Evolutionary conservation across 2,888 invertebrate genomes (phyloP).

Genomic region (Cyclophora albipunctata): DNA sequence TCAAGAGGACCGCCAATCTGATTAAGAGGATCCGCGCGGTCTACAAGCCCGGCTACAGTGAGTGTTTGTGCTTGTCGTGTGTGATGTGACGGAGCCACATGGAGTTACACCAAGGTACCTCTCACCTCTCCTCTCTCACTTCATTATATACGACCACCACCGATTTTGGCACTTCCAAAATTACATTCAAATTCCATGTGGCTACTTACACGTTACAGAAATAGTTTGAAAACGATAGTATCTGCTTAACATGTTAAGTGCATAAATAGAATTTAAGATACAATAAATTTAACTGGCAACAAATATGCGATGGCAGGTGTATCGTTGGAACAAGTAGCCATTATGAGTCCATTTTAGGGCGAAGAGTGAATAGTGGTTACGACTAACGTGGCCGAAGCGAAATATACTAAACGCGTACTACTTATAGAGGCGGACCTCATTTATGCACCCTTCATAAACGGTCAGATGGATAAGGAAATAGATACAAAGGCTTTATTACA

Average conservation of each 20-base stretch:
- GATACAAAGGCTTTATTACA: constrained; percentile 32
- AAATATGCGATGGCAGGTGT: constrained; percentile 66
- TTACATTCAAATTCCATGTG: constrained; percentile 39
- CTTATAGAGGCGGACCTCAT: constrained; percentile 47
- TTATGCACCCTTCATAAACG: constrained; percentile 71
- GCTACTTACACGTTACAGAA: constrained; percentile 8
- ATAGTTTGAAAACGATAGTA: constrained; percentile 15
- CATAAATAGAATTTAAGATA: constrained; percentile 38
- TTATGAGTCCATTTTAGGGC: constrained; percentile 72
- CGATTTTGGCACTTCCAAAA: too few relatives aligned
- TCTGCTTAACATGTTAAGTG: constrained; percentile 16
- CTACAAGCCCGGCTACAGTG: constrained; percentile 71
- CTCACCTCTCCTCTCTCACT: not conserved
- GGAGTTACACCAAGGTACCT: constrained; percentile 26
- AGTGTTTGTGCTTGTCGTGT: constrained; percentile 37
- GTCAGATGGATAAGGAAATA: constrained; percentile 54
- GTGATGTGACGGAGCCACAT: constrained; percentile 26
- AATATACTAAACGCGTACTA: constrained; percentile 46
- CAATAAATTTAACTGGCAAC: constrained; percentile 53
- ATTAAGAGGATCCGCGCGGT: constrained; percentile 63
- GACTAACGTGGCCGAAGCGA: constrained; percentile 48
- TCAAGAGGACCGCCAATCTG: constrained; percentile 58
- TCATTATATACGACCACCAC: not conserved
- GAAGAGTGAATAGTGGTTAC: constrained; percentile 56
- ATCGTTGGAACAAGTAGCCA: constrained; percentile 65